These are phyloP conservation scores for Clarias fuscus DNA, from an alignment of 2,797 vertebrate genomes.

Conservation along the genomic window DNA sequence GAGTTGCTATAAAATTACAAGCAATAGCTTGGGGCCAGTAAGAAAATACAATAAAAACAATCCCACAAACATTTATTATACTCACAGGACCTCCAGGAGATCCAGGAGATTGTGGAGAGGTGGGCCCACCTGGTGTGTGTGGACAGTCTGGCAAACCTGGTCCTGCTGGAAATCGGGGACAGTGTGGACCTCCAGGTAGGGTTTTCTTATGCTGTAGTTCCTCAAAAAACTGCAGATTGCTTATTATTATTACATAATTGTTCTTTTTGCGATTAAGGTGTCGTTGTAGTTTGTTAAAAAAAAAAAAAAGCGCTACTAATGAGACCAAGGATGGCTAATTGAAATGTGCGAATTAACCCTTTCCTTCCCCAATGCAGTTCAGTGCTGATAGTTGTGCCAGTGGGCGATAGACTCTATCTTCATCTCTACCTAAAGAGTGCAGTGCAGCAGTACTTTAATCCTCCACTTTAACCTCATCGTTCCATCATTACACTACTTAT, in stretches of 20 bases:
- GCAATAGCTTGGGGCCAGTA: neutral
- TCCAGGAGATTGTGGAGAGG: conserved; percentile 61
- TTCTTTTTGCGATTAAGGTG: neutral
- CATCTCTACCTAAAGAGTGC: neutral
- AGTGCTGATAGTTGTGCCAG: neutral
- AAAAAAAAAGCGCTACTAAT: neutral
- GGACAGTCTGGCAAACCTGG: conserved; percentile 32
- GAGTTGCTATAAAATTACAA: neutral
- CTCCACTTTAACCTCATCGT: neutral
- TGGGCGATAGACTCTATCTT: neutral
- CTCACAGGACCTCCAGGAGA: conserved; percentile 61
- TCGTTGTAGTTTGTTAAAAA: too few relatives aligned
- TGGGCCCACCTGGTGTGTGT: conserved; percentile 50
- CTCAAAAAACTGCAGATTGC: neutral
- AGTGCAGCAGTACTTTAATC: neutral
- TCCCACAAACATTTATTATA: neutral
- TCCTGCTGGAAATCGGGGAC: conserved; percentile 35
- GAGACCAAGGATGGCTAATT: neutral
- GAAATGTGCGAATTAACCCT: neutral
- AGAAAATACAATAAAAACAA: neutral
- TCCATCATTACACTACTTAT: neutral
- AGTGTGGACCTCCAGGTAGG: conserved; percentile 39
- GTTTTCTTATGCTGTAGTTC: neutral
- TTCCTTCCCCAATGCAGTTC: neutral
- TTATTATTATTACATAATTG: neutral